phyloP scores from a whole-genome alignment of 2,113 vertebrate species.

The Anhinga rufa region DNA sequence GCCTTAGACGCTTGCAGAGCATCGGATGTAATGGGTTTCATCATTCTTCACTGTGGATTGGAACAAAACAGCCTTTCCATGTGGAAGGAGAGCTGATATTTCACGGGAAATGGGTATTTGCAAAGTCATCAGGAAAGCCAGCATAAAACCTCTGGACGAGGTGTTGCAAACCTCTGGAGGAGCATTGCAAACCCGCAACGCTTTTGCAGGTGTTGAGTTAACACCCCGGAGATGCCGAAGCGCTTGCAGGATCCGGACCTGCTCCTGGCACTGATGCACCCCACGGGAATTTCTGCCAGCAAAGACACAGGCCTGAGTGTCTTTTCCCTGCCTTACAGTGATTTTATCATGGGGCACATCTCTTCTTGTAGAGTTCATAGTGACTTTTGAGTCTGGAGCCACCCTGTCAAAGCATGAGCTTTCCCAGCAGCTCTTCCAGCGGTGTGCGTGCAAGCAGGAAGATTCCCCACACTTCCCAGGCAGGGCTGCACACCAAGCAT shows the following conservation, averaged over 20 bases:
- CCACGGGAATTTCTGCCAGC: background rate
- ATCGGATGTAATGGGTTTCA: background rate
- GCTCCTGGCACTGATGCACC: fast-evolving
- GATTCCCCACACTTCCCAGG: background rate
- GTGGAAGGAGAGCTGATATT: background rate
- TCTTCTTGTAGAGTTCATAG: background rate
- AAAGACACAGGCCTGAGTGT: fast-evolving
- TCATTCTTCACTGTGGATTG: background rate
- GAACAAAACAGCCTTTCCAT: background rate
- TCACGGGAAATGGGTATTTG: background rate
- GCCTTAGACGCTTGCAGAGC: background rate
- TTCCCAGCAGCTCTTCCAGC: background rate
- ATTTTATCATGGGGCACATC: fast-evolving
- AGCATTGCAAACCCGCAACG: fast-evolving
- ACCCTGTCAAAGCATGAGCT: no score
- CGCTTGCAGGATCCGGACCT: fast-evolving
- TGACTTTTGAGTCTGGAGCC: background rate
- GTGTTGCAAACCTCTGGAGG: background rate
- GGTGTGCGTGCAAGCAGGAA: fast-evolving
- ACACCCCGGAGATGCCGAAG: fast-evolving
- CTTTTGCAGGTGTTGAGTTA: background rate
- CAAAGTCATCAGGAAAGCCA: background rate
- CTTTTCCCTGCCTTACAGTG: background rate
- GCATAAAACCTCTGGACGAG: background rate
- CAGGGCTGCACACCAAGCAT: fast-evolving